phyloP scores from a whole-genome alignment of 2,113 vertebrate genomes.

The Athene cunicularia region DNA sequence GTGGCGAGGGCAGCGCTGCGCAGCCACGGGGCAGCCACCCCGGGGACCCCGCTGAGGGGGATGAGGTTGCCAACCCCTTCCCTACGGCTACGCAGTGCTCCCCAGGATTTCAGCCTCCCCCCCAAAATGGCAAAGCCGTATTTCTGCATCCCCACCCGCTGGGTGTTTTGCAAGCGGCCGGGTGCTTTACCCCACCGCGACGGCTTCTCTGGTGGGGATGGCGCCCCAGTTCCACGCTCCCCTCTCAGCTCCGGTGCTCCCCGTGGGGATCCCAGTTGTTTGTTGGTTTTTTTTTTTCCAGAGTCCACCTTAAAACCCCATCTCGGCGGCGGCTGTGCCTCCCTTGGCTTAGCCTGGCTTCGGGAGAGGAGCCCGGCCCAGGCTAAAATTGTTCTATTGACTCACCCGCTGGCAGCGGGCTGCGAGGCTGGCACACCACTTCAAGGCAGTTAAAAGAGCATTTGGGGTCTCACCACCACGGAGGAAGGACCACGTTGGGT shows the following conservation, averaged over 20 bases:
- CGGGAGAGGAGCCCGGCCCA: slow-evolving; percentile 12
- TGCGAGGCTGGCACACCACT: background rate
- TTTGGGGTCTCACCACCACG: background rate
- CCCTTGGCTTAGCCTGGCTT: background rate
- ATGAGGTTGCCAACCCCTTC: background rate
- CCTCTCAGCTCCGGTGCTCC: background rate
- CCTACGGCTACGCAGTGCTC: accelerated
- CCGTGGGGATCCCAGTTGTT: accelerated
- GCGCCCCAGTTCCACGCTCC: accelerated
- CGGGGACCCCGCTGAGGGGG: accelerated
- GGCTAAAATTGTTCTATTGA: slow-evolving; percentile 23
- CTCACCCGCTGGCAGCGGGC: background rate
- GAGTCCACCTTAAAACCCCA: slow-evolving; percentile 34
- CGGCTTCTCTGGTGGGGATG: accelerated
- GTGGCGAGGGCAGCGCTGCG: background rate
- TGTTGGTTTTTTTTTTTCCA: background rate
- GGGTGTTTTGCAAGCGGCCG: background rate
- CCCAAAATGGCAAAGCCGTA: accelerated
- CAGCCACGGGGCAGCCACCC: accelerated
- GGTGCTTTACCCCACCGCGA: background rate
- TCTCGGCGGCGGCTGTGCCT: background rate
- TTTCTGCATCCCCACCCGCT: accelerated
- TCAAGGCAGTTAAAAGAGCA: background rate
- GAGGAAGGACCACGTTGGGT: background rate
- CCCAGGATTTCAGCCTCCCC: background rate